Evolutionary conservation across 2,888 invertebrate species (phyloP), one percentile per base, ranked within the genome.

Genomic region (Scrobipalpa atriplicella): DNA sequence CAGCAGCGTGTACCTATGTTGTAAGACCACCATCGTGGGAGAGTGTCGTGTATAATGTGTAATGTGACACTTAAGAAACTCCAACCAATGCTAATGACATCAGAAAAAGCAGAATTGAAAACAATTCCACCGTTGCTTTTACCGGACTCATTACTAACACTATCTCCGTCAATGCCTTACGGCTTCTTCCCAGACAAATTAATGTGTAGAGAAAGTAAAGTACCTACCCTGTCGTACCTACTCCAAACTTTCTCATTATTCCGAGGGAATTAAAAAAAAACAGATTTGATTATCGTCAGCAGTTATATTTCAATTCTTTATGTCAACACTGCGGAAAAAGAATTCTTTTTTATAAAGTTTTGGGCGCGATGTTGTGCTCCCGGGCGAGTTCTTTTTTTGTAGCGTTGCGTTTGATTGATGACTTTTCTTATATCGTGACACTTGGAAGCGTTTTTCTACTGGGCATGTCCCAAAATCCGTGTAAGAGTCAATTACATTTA

Each of bases 321-420:
- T 79, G 82, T 85, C 84, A 81, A 77, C 79, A 72, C 67, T 68
- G 68, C 71, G 69, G 73, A 75, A 78, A 78, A 79, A 78, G 76
- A 77, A 76, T 76, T 73, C 69, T 74, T 82, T 85, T 83, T 83
- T 82, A 78, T 75, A 78, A 83, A 83, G 71, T 75, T 78, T 78
- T 77, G 75, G 77, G 75, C 73, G 79, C 81, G 78, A 81, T 82
- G 78, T 79, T 85, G 72, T 78, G 79, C 81, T 78, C 83, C 76
- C 78, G 77, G 73, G 82, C 78, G 82, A 77, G 79, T 82, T 84
- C 79, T 75, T 82, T 87, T 79, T 85, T 84, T 84, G 80, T 81
- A 74, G 71, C 78, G 68, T 80, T 81, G 71, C 78, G 68, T 80
- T 81, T 90, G 89, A 90, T 89, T 88, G 87, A 90, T 90, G 87